Evolutionary conservation across 2,113 vertebrate genomes (phyloP).

Genomic region (Nothocercus nigrocapillus): DNA sequence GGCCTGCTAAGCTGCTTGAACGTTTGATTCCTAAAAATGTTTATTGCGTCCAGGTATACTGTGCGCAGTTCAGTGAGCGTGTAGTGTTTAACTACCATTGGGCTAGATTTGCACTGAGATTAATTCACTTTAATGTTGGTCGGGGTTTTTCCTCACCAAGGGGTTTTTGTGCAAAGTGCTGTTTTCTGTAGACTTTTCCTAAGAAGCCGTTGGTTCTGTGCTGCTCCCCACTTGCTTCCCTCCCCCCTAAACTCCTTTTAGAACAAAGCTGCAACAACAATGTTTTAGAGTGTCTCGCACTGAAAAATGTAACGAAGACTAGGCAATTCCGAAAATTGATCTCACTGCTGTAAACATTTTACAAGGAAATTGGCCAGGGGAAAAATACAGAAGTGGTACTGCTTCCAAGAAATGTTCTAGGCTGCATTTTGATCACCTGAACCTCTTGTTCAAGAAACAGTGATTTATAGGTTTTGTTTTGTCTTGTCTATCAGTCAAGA

Average conservation of each 20-base stretch:
- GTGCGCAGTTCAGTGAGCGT: fast-evolving
- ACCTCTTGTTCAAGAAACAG: background rate
- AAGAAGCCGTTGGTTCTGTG: background rate
- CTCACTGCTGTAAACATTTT: background rate
- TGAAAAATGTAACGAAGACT: background rate
- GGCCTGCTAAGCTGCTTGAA: fast-evolving
- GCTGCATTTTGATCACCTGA: background rate
- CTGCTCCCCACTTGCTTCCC: background rate
- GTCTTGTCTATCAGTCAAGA: background rate
- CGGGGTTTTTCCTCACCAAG: background rate
- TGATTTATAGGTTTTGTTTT: background rate
- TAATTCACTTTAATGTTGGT: background rate
- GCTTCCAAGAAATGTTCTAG: background rate
- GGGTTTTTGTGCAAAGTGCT: background rate
- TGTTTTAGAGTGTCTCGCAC: background rate
- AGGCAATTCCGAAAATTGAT: background rate
- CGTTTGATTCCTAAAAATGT: fast-evolving
- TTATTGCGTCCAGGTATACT: fast-evolving
- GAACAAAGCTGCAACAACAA: background rate
- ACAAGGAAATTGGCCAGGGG: background rate
- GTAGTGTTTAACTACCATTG: background rate
- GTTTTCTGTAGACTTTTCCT: background rate
- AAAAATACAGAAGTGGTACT: background rate
- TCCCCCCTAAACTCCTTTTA: background rate
- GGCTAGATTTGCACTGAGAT: background rate